A percentile compares a stretch with the other conserved stretches of the same genome.
phyloP scores from a whole-genome alignment of 2,888 invertebrate genomes.

The Crocallis elinguaria region DNA sequence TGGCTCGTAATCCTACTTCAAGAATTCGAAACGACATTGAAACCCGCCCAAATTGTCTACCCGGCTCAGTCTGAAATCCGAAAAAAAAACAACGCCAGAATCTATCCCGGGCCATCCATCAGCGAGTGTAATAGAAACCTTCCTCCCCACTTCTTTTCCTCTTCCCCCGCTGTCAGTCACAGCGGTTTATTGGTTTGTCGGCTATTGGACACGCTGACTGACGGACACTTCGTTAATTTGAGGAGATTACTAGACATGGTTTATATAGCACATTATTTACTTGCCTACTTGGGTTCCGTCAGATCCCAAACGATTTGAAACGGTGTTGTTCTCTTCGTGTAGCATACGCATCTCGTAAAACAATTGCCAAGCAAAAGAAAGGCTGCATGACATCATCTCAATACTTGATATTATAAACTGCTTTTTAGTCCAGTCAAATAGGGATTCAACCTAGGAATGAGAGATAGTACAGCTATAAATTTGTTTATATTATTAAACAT shows the following conservation, averaged over 20 bases:
- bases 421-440: no score
- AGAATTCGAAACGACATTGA: slow-evolving; percentile 1
- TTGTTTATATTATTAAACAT: no score
- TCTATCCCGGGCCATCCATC: slow-evolving; percentile 16
- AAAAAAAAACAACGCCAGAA: slow-evolving; percentile 12
- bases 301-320: no score
- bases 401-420: no score
- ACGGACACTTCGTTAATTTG: slow-evolving; percentile 20
- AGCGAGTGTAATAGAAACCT: slow-evolving; percentile 23
- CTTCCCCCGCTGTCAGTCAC: slow-evolving; percentile 8
- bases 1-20: background rate
- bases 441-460: no score
- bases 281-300: no score
- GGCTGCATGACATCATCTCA: no score
- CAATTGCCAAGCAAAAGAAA: no score
- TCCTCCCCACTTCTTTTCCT: background rate
- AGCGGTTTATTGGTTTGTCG: slow-evolving; percentile 26
- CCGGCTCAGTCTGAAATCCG: slow-evolving; percentile 2
- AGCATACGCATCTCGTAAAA: no score
- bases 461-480: no score
- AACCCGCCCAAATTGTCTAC: slow-evolving; percentile 2
- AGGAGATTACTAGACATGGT: slow-evolving; percentile 17
- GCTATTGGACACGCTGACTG: slow-evolving; percentile 23
- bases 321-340: no score
- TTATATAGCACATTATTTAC: background rate